Base-by-base conservation (phyloP, 2,888 invertebrate species). In the Amorpha juglandis region DNA sequence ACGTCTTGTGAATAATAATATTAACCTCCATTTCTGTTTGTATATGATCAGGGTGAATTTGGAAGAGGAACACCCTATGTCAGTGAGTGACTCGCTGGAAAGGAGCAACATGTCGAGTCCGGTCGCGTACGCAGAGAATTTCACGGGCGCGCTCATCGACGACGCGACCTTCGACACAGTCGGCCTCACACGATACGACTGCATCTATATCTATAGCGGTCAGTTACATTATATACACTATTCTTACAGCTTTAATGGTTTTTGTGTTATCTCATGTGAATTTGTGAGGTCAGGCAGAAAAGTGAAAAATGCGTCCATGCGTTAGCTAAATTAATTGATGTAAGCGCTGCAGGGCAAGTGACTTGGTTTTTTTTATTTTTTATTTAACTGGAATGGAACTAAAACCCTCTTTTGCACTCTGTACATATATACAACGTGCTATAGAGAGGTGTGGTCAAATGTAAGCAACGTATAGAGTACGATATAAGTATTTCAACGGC, bases 21-120 rank as follows among this genome's bases (percentile, higher is more conserved):
- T 27, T 3, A 27, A 27, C 27, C 6, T 53, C n/a, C 1, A 53
- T 33, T n/a, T 16, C 4, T 35, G 47, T 64, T 78, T 67, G 68
- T 68, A 79, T 86, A 53, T 63, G 70, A 38, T 62, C 80, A 96
- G 96, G 91, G 95, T 95, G 33, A 95, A 94, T 76, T 82, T 90
- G 52, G 94, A 95, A 77, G 95, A 95, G 74, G 68, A 70, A 0
- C 77, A 87, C 12, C 83, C 88, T 0, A 50, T 70, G 3, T 6
- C 71, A 0, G 65, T 71, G 11, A 62, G 82, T 67, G 68, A 75
- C 0, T 68, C 3, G 0, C 16, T 79, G 21, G 68, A 74, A 6
- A 14, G 9, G 0, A 47, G 35, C 16, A 82, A 82, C 66, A 50
- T 55, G 6, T 69, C 79, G 0, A 68, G 74, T 1, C 70, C 79